phyloP scores from a whole-genome alignment of 64 coral and sea anemone genomes.

The Dendronephthya gigantea region DNA sequence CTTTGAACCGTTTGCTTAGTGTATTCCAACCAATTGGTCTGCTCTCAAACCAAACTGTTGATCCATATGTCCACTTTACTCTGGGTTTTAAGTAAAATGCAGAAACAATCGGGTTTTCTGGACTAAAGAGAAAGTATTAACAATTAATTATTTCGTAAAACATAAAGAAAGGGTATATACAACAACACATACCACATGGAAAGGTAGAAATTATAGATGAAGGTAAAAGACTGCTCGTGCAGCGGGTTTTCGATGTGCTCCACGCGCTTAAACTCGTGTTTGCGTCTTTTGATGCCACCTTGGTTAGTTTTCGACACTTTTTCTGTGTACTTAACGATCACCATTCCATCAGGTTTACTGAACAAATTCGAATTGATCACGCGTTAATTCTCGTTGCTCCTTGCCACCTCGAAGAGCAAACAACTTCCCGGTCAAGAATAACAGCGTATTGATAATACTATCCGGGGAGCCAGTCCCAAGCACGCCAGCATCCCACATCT shows the following conservation, averaged over 20 bases:
- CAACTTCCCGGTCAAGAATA: background rate
- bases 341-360: background rate
- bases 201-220: background rate
- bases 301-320: background rate
- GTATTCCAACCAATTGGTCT: constrained; percentile 25
- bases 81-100: constrained; percentile 21
- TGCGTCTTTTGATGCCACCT: background rate
- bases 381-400: constrained; percentile 1
- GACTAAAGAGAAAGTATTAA: constrained; percentile 9
- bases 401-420: background rate
- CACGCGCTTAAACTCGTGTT: background rate
- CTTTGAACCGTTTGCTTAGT: background rate
- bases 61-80: background rate
- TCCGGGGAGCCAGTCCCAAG: background rate
- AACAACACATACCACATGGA: background rate
- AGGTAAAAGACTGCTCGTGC: background rate
- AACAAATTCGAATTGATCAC: background rate
- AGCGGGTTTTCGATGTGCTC: background rate
- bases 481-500: background rate
- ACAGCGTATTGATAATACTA: constrained; percentile 1
- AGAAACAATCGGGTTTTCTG: background rate
- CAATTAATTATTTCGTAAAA: background rate
- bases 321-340: background rate
- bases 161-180: background rate
- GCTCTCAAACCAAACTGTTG: constrained; percentile 3